These are phyloP conservation scores for Calameuta pallipes DNA, from an alignment of 2,888 invertebrate species.

Conservation along the genomic window DNA sequence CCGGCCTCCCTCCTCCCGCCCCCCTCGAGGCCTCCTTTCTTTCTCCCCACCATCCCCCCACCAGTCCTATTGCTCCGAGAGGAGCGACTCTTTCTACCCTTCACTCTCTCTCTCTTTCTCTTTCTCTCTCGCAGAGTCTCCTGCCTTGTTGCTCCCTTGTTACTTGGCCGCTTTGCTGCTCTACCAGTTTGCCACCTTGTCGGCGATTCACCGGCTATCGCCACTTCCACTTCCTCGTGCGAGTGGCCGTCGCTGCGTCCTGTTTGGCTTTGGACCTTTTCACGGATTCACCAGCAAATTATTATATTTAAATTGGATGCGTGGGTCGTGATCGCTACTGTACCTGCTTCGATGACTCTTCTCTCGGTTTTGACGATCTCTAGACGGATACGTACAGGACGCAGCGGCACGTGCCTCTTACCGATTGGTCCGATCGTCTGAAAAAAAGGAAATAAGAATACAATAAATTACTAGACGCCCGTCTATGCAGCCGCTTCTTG, in stretches of 20 bases:
- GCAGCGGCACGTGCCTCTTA: background rate
- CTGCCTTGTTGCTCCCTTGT: background rate
- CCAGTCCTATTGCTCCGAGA: too few species aligned
- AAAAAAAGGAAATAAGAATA: background rate
- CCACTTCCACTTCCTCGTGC: background rate
- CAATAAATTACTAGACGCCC: background rate
- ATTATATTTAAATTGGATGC: background rate
- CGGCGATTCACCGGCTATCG: background rate
- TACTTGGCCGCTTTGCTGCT: background rate
- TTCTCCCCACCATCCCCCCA: conserved; percentile 10
- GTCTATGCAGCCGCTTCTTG: background rate
- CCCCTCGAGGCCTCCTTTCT: background rate
- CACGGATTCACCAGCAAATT: background rate
- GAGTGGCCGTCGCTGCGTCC: background rate
- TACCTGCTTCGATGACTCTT: background rate
- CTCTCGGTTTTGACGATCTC: background rate
- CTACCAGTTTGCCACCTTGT: background rate
- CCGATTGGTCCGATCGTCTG: background rate
- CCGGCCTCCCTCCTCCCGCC: conserved; percentile 28
- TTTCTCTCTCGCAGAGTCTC: background rate
- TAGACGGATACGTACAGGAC: background rate
- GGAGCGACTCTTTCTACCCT: conserved; percentile 1
- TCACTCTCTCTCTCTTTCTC: background rate
- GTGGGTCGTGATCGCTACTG: too few species aligned
- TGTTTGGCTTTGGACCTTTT: background rate